These are phyloP conservation scores for Phycodurus eques DNA, from an alignment of 2,113 vertebrate species.

Conservation along the genomic window DNA sequence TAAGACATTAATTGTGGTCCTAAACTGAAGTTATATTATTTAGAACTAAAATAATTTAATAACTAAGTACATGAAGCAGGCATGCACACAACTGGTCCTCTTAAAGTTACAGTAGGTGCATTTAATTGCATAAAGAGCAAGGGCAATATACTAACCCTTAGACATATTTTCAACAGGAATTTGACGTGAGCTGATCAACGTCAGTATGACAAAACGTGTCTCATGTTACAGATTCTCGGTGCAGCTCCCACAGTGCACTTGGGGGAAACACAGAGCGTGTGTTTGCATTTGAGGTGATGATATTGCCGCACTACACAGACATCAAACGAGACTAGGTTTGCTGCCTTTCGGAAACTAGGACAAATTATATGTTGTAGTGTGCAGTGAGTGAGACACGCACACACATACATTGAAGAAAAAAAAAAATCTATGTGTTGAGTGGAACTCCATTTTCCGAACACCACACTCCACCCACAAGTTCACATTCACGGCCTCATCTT, in stretches of 20 bases:
- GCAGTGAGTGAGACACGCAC: conserved; percentile 22
- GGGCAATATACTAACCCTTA: not conserved
- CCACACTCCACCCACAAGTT: conserved; percentile 53
- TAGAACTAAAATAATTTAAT: not conserved
- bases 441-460: conserved; percentile 65
- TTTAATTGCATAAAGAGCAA: not conserved
- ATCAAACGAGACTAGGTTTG: conserved; percentile 55
- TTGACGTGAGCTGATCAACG: conserved; percentile 42
- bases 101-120: conserved; percentile 2
- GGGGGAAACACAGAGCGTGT: conserved; percentile 34
- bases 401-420: conserved; percentile 14
- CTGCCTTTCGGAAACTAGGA: conserved; percentile 60
- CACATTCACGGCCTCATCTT: conserved; percentile 48
- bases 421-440: conserved; percentile 61
- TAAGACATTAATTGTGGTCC: conserved; percentile 34
- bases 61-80: not conserved
- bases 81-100: not conserved
- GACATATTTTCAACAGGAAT: conserved; percentile 13
- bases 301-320: conserved; percentile 39
- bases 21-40: conserved; percentile 11
- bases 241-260: conserved; percentile 51
- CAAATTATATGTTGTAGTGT: conserved; percentile 22
- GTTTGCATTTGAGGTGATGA: conserved; percentile 45
- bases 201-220: conserved; percentile 62
- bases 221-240: conserved; percentile 42